Evolutionary conservation across 2,888 invertebrate species (phyloP).

Genomic region (Sphaerophoria rueppellii): DNA sequence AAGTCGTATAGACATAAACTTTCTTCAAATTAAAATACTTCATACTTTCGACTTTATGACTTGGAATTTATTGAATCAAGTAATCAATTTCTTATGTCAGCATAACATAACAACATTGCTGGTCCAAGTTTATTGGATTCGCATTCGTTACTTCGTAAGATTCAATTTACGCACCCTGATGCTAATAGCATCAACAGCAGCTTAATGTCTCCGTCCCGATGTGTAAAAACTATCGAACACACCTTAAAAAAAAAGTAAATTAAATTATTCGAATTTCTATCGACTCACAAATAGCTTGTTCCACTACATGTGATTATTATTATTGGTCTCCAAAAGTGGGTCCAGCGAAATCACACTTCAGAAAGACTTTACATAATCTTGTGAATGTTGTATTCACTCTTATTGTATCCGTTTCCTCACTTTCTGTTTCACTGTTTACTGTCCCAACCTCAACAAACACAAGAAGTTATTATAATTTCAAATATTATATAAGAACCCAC

Average conservation of each 20-base stretch:
- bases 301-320: conserved; percentile 56
- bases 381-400: conserved; percentile 16
- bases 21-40: no score
- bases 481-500: conserved; percentile 63
- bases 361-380: not conserved
- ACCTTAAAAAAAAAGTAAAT: conserved; percentile 26
- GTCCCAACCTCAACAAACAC: conserved; percentile 41
- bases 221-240: conserved; percentile 9
- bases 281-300: not conserved
- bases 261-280: conserved; percentile 14
- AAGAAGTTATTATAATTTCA: conserved; percentile 58
- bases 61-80: no score
- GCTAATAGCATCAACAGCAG: conserved; percentile 18
- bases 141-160: conserved; percentile 29
- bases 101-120: no score
- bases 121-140: conserved; percentile 1
- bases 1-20: no score
- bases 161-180: conserved; percentile 30
- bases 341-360: conserved; percentile 61
- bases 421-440: conserved; percentile 44
- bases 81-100: no score
- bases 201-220: not conserved
- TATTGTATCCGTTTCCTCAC: conserved; percentile 3
- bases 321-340: conserved; percentile 54
- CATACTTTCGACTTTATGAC: no score